phyloP scores from a whole-genome alignment of 1,140 invertebrate species.

The Battus philenor region DNA sequence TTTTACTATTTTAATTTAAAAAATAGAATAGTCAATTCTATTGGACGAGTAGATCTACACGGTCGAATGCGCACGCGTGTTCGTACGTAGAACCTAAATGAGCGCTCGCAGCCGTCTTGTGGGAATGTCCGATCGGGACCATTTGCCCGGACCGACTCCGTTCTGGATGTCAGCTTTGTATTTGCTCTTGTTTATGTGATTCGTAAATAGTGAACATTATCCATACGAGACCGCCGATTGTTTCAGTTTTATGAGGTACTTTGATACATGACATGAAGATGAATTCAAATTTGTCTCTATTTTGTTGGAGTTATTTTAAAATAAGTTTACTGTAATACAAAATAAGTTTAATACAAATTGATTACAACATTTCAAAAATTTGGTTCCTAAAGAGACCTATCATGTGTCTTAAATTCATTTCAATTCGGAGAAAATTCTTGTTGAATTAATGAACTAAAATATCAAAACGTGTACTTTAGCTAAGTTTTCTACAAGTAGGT shows the following conservation, averaged over 20 bases:
- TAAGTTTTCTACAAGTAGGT: no score
- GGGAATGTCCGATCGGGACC: conserved; percentile 45
- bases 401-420: no score
- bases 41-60: conserved; percentile 21
- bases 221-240: not conserved
- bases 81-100: conserved; percentile 56
- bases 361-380: no score
- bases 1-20: no score
- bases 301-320: no score
- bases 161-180: conserved; percentile 23
- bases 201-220: conserved; percentile 6
- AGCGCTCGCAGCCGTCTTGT: conserved; percentile 34
- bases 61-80: conserved; percentile 46
- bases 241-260: not conserved
- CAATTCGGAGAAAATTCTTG: no score
- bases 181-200: conserved; percentile 23
- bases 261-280: not conserved
- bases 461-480: no score
- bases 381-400: no score
- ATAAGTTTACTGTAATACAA: no score
- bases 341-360: no score
- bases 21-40: conserved; percentile 32
- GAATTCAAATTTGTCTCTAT: no score
- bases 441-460: no score
- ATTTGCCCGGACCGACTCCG: conserved; percentile 33